Evolutionary conservation across 1,140 invertebrate genomes (phyloP).

Genomic region (Scylla paramamosain): DNA sequence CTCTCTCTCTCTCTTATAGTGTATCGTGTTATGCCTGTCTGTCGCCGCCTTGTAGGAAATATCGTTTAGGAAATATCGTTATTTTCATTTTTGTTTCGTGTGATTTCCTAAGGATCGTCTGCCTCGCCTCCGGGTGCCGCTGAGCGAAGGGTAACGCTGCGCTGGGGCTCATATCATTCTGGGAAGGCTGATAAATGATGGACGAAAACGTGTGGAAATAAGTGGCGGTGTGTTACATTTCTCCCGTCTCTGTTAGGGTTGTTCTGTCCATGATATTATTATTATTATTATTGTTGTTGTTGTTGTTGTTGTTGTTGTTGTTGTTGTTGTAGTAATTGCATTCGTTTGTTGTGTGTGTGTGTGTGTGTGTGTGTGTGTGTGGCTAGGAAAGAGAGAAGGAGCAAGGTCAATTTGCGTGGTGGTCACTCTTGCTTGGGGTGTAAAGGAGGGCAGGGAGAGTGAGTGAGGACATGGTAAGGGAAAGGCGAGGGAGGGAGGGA

Average conservation of each 20-base stretch:
- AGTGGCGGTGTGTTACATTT: neutral
- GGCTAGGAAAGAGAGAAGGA: neutral
- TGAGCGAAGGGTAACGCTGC: neutral
- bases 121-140: neutral
- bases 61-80: too few species aligned
- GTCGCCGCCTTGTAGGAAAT: neutral
- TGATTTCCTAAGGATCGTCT: neutral
- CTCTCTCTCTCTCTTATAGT: slow-evolving; percentile 16
- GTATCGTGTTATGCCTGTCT: neutral
- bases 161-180: neutral
- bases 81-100: neutral
- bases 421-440: neutral
- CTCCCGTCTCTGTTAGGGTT: neutral
- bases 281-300: neutral
- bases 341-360: neutral
- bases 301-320: neutral
- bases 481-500: neutral
- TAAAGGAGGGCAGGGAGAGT: neutral
- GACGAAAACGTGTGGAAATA: neutral
- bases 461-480: too few species aligned
- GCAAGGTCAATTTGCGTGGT: neutral
- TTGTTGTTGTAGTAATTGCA: neutral
- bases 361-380: slow-evolving; percentile 20
- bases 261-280: neutral
- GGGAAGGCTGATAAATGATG: neutral